Base-by-base conservation (phyloP, 2,113 vertebrate genomes). In the Corythoichthys intestinalis region DNA sequence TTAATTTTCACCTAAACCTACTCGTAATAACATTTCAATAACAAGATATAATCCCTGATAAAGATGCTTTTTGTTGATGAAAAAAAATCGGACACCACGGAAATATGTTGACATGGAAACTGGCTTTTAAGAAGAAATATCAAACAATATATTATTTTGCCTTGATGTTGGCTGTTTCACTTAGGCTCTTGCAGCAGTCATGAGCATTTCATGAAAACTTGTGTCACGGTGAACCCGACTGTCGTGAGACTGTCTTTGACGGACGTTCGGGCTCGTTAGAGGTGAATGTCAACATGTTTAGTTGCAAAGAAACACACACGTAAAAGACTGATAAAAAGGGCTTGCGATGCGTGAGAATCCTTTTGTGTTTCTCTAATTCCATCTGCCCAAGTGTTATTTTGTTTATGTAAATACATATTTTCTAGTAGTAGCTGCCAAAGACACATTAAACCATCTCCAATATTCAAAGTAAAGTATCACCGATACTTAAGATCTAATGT, bases 361-460 rank as follows among this genome's bases (percentile, higher is more conserved):
- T 41, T 61, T 61, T 15, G 15, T 20, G 41, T 61, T 58, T 58
- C 56, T 58, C 56, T 58, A 15, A 12, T 37, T 58, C 34, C 56
- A 58, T 37, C 56, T 5, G 12, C 34, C 28, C 56, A 58, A 58
- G 56, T 12, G 28, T 37, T 37, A 37, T 58, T 6, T 58, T 58
- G 13, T 53, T 20, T 58, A 37, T 58, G 56, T 37, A 58, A 58
- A 58, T 58, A 57, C 54, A 57, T 60, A 60, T 60, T 60, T 60
- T n/a, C 58, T 39, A 60, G 58, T 39, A 6, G 15, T 60, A 60
- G 58, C 37, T 39, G 58, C 35, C 57, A 59, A 59, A 59, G 57
- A 59, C 57, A 59, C 11, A 38, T 59, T 15, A 59, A 6, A 1
- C 12, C 37, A 58, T 5, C 35, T 38, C 57, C 35, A 59, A n/a